Percentiles rank a stretch among this genome's conserved stretches.
phyloP scores from a whole-genome alignment of 2,888 invertebrate species.

The Gibbula magus region DNA sequence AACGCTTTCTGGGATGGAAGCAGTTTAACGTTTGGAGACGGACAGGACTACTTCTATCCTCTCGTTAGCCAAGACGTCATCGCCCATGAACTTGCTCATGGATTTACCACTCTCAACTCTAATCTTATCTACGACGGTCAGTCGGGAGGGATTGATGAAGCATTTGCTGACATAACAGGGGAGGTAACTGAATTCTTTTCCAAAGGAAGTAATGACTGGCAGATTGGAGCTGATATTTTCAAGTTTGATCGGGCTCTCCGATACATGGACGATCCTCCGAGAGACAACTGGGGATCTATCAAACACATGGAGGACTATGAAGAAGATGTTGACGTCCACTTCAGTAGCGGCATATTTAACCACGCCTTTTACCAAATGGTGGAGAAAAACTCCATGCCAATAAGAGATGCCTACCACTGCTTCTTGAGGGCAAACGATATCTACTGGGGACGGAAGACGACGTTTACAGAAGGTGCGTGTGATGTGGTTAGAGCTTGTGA shows the following conservation, averaged over 20 bases:
- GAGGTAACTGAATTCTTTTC: conserved; percentile 47
- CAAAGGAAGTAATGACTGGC: conserved; percentile 33
- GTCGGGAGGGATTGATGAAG: conserved; percentile 59
- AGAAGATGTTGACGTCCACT: conserved; percentile 47
- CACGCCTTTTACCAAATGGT: conserved; percentile 49
- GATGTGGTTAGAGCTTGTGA: conserved; percentile 51
- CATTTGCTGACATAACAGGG: conserved; percentile 58
- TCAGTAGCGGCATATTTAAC: conserved; percentile 56
- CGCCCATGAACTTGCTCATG: conserved; percentile 59
- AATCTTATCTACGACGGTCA: conserved; percentile 49
- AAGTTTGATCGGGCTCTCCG: conserved; percentile 41
- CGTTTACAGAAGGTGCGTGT: conserved; percentile 52
- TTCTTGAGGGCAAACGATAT: conserved; percentile 52
- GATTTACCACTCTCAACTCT: conserved; percentile 50
- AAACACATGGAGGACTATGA: conserved; percentile 43
- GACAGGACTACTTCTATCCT: conserved; percentile 44
- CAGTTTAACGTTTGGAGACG: conserved; percentile 56
- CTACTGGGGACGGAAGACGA: conserved; percentile 47
- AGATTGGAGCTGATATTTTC: conserved; percentile 39
- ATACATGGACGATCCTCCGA: conserved; percentile 49
- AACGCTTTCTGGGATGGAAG: conserved; percentile 61
- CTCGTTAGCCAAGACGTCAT: conserved; percentile 50
- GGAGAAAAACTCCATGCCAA: conserved; percentile 25
- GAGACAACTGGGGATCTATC: conserved; percentile 50
- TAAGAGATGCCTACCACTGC: conserved; percentile 44